Evolutionary conservation across 2,797 vertebrate genomes (phyloP), one percentile per base, ranked within the genome.

Genomic region (Oreochromis mossambicus): DNA sequence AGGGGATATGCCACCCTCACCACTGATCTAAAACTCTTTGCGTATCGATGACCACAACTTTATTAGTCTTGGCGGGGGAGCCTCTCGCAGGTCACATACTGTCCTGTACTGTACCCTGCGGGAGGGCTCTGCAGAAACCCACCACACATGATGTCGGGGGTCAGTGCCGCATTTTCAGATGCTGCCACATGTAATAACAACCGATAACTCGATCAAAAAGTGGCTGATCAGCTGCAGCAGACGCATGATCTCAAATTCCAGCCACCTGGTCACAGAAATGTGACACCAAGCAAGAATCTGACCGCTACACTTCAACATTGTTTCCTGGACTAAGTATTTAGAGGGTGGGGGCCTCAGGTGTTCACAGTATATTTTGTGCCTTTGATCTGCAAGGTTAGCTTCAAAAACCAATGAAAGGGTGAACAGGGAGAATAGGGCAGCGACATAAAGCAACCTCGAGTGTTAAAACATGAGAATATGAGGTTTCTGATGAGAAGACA

Each of bases 1-100:
- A 96, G 92, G 90, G 94, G 96, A 97, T 96, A 95, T 93, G 94
- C 93, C 92, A 92, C 86, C 93, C 90, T 94, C 83, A 96, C 91
- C 93, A 89, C 94, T 93, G 92, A 94, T 94, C 93, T 94, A 93
- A 95, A 95, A 93, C 93, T 90, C 93, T 94, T 92, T 85, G 86
- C 82, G 91, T 95, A 92, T 96, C 93, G 61, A 89, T 95, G 92
- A 93, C 93, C 87, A 89, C 92, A 84, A 85, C 91, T 87, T 83
- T 83, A 85, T 83, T 83, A 58, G 87, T 89, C 90, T 91, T 36
- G 11, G 68, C 41, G 81, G 78, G 87, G 82, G 89, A 66, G 83
- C 26, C 17, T 91, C 84, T 86, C 21, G 51, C 80, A 36, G 80
- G 86, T 88, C 81, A 87, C 81, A 81, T 9, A 58, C 56, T 81